Conservation (phyloP, 30 jellyfish, hydroid and myxozoan genomes). For the Nemopilema nomurai region DNA sequence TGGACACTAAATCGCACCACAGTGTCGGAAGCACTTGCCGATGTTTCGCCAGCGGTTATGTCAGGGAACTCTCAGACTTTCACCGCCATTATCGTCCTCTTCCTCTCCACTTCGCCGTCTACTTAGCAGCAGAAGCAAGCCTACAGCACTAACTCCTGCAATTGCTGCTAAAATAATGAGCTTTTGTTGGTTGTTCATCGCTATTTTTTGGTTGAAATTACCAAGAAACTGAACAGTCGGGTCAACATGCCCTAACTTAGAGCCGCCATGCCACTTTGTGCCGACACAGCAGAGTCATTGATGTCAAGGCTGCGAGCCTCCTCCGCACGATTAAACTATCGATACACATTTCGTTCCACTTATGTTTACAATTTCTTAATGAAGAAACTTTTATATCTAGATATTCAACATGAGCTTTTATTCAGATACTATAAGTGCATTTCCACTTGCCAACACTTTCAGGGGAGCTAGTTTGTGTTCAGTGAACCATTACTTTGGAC, state of each 20-base stretch:
- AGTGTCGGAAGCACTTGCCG: slow-evolving; percentile 74
- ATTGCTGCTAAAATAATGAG: slow-evolving; percentile 56
- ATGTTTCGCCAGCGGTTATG: slow-evolving; percentile 46
- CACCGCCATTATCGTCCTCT: slow-evolving; percentile 36
- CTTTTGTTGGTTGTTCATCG: slow-evolving; percentile 70
- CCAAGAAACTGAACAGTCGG: neutral
- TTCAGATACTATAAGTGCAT: no score
- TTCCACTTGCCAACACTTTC: no score
- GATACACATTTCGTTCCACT: no score
- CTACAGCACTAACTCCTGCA: slow-evolving; percentile 79
- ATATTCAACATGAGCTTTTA: no score
- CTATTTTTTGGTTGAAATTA: neutral
- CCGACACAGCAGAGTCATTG: neutral
- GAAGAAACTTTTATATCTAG: no score
- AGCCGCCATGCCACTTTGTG: neutral
- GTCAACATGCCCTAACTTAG: neutral
- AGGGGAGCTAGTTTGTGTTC: no score
- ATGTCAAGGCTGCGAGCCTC: neutral
- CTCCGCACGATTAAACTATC: neutral
- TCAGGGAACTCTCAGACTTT: slow-evolving; percentile 57
- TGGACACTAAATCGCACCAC: slow-evolving; percentile 66
- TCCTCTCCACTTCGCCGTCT: slow-evolving; percentile 32
- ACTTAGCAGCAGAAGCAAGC: slow-evolving; percentile 47
- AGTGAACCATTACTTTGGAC: no score
- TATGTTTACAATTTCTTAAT: no score